Base-by-base conservation (phyloP, 1,140 invertebrate species). In the Drosophila nigrodunni region DNA sequence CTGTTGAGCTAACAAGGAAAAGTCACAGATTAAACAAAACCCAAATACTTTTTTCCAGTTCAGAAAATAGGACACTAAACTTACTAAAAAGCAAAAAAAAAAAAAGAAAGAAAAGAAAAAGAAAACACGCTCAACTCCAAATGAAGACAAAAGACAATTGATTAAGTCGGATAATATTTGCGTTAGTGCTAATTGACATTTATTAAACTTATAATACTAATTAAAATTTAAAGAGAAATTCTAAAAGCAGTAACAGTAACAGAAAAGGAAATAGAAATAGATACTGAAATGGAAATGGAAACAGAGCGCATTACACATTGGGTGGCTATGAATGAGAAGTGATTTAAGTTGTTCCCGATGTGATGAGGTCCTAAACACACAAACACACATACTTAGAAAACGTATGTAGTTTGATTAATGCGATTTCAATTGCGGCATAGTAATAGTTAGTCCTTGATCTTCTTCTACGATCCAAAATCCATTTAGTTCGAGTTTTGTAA, bases 1-100 rank as follows among this genome's bases (percentile, higher is more conserved):
- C 74, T 85, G 86, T 88, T 88, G 77, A 76, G 54, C 52, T 74
- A 82, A 6, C 25, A 3, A 5, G 25, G 65, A 77, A 70, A 74
- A 80, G 71, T 80, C 77, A 57, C 35, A 57, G 18, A 41, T 76
- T 83, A 57, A 74, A 44, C 10, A 73, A 67, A 73, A 69, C 71
- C 57, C 21, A 61, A 74, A 61, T 61, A 74, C 65, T 69, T 74
- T 74, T 74, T 68, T 60, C 49, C 65, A 47, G 57, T 61, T 34
- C 43, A 41, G 21, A 52, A 49, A 61, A 55, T 43, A 61, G 34
- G 15, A 21, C 18, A 21, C 18, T 21, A 21, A 61, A 54, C 37
- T 52, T 50, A 10, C 15, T 34, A 76, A 65, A 54, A 13, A 34
- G 49, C 69, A 74, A 49, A 30, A 30, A 57, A 44, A 74, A 74